Percentiles rank a stretch among this genome's conserved stretches.
These are phyloP conservation scores for Heliornis fulica DNA, from an alignment of 2,113 vertebrate genomes.

Conservation along the genomic window DNA sequence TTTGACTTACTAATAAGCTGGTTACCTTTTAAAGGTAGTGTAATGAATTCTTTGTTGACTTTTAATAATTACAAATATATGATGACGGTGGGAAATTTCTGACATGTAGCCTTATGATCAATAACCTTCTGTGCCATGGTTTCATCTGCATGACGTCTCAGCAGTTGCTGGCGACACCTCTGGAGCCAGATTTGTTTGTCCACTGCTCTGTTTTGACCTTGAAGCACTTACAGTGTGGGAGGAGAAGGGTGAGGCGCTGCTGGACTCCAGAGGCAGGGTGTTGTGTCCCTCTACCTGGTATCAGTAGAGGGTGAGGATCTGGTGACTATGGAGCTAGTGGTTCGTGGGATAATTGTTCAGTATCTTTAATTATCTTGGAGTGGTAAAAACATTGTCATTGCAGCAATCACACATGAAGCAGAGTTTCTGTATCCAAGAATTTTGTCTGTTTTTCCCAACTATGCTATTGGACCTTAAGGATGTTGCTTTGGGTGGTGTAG, in stretches of 20 bases:
- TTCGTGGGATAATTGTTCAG: not conserved
- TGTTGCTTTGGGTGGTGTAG: not conserved
- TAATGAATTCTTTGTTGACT: not conserved
- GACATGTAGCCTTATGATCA: not conserved
- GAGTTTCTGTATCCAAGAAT: not conserved
- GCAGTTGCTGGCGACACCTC: not conserved
- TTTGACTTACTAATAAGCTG: not conserved
- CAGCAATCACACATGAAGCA: not conserved
- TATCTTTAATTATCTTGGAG: not conserved
- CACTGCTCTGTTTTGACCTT: not conserved
- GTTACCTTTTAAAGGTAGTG: not conserved
- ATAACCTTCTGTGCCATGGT: not conserved
- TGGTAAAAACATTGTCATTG: not conserved
- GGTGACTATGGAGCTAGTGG: not conserved
- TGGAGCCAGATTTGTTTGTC: not conserved
- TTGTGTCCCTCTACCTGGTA: conserved; percentile 12
- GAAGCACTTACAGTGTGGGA: not conserved
- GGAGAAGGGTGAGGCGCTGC: conserved; percentile 20
- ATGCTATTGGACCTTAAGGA: not conserved
- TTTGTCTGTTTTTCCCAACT: not conserved
- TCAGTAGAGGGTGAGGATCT: not conserved
- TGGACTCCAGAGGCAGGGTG: not conserved
- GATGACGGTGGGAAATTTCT: not conserved
- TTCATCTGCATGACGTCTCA: not conserved
- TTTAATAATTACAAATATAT: not conserved